Conservation (phyloP, 2,797 vertebrate species). For the Geotrypetes seraphini region DNA sequence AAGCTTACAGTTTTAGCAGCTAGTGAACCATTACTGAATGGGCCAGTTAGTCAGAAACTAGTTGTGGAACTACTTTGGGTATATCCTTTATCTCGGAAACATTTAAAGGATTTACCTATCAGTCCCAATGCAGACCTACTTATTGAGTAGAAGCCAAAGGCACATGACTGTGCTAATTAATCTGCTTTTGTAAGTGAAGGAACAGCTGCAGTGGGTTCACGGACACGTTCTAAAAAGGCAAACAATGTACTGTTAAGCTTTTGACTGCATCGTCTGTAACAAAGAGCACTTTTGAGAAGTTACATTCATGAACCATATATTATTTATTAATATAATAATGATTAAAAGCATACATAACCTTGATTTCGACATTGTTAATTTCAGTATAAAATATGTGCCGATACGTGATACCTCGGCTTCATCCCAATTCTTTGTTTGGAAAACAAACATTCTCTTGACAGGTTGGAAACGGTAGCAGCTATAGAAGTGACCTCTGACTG, state of each 20-base stretch:
- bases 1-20: conserved; percentile 55
- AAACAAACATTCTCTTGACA: conserved; percentile 74
- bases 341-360: conserved; percentile 96
- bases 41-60: conserved; percentile 78
- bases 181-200: conserved; percentile 98
- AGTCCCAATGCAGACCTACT: conserved; percentile 94
- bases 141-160: conserved; percentile 95
- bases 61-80: conserved; percentile 74
- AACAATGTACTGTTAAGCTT: conserved; percentile 97
- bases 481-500: conserved; percentile 72
- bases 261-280: conserved; percentile 94
- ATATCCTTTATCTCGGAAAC: conserved; percentile 81
- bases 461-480: conserved; percentile 59
- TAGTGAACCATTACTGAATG: conserved; percentile 48
- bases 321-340: conserved; percentile 70
- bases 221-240: conserved; percentile 97
- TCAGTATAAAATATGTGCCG: conserved; percentile 85
- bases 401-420: conserved; percentile 78
- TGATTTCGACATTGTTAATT: conserved; percentile 84
- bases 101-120: conserved; percentile 99
- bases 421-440: conserved; percentile 73
- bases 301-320: conserved; percentile 97
- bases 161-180: conserved; percentile 99
- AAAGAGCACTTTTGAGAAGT: conserved; percentile 88
- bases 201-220: conserved; percentile 95